phyloP scores from a whole-genome alignment of 2,888 invertebrate genomes.

The Hyles lineata region DNA sequence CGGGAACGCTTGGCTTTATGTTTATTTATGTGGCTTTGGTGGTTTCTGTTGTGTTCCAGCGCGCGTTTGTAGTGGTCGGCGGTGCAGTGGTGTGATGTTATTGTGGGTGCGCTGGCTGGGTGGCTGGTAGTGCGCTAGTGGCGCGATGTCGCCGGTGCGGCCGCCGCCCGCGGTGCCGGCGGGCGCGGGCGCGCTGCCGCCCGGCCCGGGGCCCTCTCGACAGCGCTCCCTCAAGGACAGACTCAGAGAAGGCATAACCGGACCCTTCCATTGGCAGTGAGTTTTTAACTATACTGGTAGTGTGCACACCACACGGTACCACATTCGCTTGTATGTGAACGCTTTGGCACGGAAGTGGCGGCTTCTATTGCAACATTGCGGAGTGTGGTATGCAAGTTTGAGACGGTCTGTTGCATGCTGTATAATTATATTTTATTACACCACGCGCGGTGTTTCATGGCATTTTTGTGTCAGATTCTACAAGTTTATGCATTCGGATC shows the following conservation, averaged over 20 bases:
- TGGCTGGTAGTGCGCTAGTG: conserved; percentile 53
- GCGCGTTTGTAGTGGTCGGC: conserved; percentile 72
- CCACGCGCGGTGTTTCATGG: background rate
- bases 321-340: conserved; percentile 22
- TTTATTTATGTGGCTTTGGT: conserved; percentile 80
- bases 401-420: conserved; percentile 5
- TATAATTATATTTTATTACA: conserved; percentile 12
- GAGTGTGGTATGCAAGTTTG: conserved; percentile 1
- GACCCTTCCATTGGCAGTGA: conserved; percentile 93
- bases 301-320: conserved; percentile 24
- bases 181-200: conserved; percentile 77
- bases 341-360: conserved; percentile 26
- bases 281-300: conserved; percentile 63
- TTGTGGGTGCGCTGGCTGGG: conserved; percentile 54
- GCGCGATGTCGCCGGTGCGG: conserved; percentile 71
- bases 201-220: conserved; percentile 86
- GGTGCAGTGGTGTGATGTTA: conserved; percentile 71
- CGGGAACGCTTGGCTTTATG: conserved; percentile 64
- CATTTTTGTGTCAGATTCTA: conserved; percentile 14
- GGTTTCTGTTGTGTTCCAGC: conserved; percentile 80
- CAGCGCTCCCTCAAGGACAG: conserved; percentile 92
- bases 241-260: conserved; percentile 91
- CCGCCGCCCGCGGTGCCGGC: conserved; percentile 63
- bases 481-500: background rate
- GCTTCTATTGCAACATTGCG: conserved; percentile 21